These are phyloP conservation scores for Adelphocoris suturalis DNA, from an alignment of 2,888 invertebrate genomes.

Conservation along the genomic window DNA sequence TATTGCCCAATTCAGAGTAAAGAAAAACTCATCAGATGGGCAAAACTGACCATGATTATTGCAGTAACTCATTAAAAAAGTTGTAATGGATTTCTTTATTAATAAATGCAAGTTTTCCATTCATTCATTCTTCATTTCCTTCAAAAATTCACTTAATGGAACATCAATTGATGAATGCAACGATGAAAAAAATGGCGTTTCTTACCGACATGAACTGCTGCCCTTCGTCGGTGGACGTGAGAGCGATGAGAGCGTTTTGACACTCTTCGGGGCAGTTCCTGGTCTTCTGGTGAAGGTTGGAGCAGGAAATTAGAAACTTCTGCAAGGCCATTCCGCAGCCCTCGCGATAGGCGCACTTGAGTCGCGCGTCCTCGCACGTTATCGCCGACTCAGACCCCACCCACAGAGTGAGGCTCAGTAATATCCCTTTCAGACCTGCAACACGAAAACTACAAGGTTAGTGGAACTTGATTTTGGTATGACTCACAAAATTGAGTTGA, in stretches of 20 bases:
- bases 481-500: too few species aligned
- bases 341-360: constrained; percentile 86
- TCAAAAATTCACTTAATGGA: too few species aligned
- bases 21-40: too few species aligned
- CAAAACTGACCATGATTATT: too few species aligned
- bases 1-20: too few species aligned
- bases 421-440: constrained; percentile 41
- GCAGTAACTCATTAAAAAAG: too few species aligned
- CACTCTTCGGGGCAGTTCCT: constrained; percentile 85
- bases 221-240: constrained; percentile 89
- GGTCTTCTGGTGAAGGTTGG: constrained; percentile 82
- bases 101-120: too few species aligned
- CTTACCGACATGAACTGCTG: constrained; percentile 88
- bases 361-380: constrained; percentile 85
- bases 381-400: constrained; percentile 59
- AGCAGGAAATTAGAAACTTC: constrained; percentile 88
- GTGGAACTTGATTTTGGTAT: too few species aligned
- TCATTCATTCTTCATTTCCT: too few species aligned
- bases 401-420: constrained; percentile 52
- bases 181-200: constrained; percentile 74
- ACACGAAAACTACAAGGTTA: neutral
- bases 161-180: too few species aligned
- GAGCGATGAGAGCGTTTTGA: constrained; percentile 87
- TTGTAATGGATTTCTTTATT: too few species aligned
- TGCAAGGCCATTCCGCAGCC: constrained; percentile 89